Evolutionary conservation across 1,140 invertebrate genomes (phyloP).

Genomic region (Lordiphosa mommai): DNA sequence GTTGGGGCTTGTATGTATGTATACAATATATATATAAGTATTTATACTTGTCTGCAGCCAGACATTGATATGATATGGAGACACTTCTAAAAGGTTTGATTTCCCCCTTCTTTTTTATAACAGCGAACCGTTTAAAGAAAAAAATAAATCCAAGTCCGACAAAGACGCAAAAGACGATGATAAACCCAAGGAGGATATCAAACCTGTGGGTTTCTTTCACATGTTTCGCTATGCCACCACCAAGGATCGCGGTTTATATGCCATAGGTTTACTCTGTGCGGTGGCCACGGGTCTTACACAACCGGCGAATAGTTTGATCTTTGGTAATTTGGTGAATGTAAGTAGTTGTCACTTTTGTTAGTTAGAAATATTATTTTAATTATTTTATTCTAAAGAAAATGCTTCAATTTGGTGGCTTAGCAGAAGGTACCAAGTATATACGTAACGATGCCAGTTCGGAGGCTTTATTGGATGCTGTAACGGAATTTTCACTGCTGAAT

Average conservation of each 20-base stretch:
- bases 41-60: no score
- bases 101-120: background rate
- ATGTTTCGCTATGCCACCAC: slow-evolving; percentile 67
- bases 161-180: slow-evolving; percentile 8
- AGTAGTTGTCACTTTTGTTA: slow-evolving; percentile 7
- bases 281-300: slow-evolving; percentile 83
- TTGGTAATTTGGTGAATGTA: slow-evolving; percentile 84
- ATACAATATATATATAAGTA: no score
- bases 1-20: no score
- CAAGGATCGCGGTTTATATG: slow-evolving; percentile 82
- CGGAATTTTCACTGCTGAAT: slow-evolving; percentile 82
- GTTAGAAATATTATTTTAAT: background rate
- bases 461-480: slow-evolving; percentile 79
- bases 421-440: slow-evolving; percentile 9
- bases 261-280: slow-evolving; percentile 82
- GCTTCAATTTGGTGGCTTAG: slow-evolving; percentile 16
- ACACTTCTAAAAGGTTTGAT: background rate
- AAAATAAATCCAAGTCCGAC: slow-evolving; percentile 54
- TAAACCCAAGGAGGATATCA: slow-evolving; percentile 49
- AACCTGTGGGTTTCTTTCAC: slow-evolving; percentile 49
- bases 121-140: slow-evolving; percentile 53
- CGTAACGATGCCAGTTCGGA: background rate
- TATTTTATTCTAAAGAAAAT: slow-evolving; percentile 24
- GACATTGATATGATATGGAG: background rate
- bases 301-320: slow-evolving; percentile 86